phyloP scores from a whole-genome alignment of 1,140 invertebrate species.

The Bombus soroeensis region DNA sequence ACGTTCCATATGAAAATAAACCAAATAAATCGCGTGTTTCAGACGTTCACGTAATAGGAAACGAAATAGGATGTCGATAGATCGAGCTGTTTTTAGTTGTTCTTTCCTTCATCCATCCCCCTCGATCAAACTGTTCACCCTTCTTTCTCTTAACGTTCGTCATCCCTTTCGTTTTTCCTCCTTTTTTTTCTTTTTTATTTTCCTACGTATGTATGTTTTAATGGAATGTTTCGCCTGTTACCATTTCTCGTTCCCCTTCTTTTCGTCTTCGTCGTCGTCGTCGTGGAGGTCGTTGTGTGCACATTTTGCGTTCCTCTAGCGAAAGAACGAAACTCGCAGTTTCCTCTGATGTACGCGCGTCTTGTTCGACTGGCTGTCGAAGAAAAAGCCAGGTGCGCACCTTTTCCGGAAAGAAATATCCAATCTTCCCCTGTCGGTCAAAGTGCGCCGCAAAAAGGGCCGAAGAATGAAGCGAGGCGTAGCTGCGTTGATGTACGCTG shows the following conservation, averaged over 20 bases:
- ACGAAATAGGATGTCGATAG: slow-evolving; percentile 79
- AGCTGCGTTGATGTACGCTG: slow-evolving; percentile 49
- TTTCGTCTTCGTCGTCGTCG: neutral
- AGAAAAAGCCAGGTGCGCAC: slow-evolving; percentile 51
- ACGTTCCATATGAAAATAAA: slow-evolving; percentile 77
- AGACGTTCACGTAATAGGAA: slow-evolving; percentile 78
- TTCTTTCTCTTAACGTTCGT: slow-evolving; percentile 1
- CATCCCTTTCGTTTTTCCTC: neutral
- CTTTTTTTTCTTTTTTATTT: neutral
- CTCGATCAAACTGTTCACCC: neutral
- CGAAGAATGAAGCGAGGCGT: slow-evolving; percentile 51
- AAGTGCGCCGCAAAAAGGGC: slow-evolving; percentile 56
- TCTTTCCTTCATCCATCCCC: neutral
- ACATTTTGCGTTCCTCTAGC: neutral
- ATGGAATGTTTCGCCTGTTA: slow-evolving; percentile 31
- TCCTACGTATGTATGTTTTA: neutral
- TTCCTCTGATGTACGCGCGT: slow-evolving; percentile 21
- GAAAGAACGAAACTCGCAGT: slow-evolving; percentile 20
- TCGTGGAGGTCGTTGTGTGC: neutral
- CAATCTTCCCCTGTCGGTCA: slow-evolving; percentile 70
- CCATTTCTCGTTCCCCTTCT: neutral
- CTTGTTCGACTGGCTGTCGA: slow-evolving; percentile 20
- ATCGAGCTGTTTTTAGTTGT: slow-evolving; percentile 67
- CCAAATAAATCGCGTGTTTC: slow-evolving; percentile 76
- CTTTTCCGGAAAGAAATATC: slow-evolving; percentile 59